phyloP scores from a whole-genome alignment of 2,797 vertebrate species.

The Falco biarmicus region DNA sequence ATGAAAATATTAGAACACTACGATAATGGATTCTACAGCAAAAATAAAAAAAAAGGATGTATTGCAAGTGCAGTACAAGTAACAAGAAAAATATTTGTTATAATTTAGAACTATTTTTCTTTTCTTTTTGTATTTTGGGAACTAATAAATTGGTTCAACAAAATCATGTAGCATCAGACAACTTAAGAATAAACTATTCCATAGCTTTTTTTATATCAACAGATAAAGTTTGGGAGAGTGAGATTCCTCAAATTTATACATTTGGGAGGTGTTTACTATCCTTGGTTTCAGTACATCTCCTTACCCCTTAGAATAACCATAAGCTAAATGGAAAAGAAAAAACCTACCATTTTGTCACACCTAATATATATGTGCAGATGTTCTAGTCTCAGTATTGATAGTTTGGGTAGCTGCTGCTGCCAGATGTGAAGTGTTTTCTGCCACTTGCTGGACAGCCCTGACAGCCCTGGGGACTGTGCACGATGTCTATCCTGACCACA shows the following conservation, averaged over 20 bases:
- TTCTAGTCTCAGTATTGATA: background rate
- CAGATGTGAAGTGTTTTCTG: background rate
- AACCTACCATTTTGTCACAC: background rate
- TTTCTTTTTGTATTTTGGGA: background rate
- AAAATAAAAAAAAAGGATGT: background rate
- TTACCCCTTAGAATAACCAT: background rate
- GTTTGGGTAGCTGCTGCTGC: background rate
- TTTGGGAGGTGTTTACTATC: background rate
- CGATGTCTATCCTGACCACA: background rate
- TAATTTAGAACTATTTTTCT: background rate
- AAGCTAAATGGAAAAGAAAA: background rate
- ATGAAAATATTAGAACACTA: constrained; percentile 72
- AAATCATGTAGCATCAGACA: background rate
- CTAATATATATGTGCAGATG: background rate
- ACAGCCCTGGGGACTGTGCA: background rate
- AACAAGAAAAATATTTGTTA: background rate
- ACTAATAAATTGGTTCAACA: background rate
- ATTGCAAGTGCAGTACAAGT: background rate
- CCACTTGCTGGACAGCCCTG: background rate
- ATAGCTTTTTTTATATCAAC: background rate
- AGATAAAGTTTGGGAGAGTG: background rate
- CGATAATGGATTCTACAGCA: background rate
- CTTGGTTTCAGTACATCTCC: background rate
- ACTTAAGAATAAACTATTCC: background rate
- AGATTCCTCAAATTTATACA: background rate